Percentiles rank a stretch among this genome's conserved stretches.
phyloP scores from a whole-genome alignment of 2,797 vertebrate genomes.

The Botia almorhae region DNA sequence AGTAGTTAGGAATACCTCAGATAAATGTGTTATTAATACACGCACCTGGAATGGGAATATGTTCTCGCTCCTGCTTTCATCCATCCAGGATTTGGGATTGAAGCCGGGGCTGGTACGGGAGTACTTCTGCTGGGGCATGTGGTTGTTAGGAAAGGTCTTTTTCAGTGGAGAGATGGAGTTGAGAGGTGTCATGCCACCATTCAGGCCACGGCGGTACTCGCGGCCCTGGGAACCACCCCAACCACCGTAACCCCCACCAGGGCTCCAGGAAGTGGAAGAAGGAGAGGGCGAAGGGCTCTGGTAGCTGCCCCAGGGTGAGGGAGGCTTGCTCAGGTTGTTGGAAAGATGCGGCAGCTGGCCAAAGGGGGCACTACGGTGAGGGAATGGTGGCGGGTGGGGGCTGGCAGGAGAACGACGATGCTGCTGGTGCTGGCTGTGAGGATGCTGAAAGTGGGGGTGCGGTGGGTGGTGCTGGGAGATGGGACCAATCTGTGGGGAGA shows the following conservation, averaged over 20 bases:
- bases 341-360: slow-evolving; percentile 97
- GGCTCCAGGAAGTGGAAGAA: slow-evolving; percentile 95
- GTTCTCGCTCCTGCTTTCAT: slow-evolving; percentile 94
- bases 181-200: slow-evolving; percentile 94
- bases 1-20: not conserved
- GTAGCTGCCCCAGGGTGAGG: slow-evolving; percentile 98
- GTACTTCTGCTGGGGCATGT: slow-evolving; percentile 97
- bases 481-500: slow-evolving; percentile 97
- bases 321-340: slow-evolving; percentile 97
- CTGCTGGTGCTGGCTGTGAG: slow-evolving; percentile 97
- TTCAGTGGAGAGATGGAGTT: slow-evolving; percentile 98
- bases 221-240: slow-evolving; percentile 97
- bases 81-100: slow-evolving; percentile 99
- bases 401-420: slow-evolving; percentile 97
- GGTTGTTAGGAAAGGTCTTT: slow-evolving; percentile 99
- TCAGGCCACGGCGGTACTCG: slow-evolving; percentile 94
- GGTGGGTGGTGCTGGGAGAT: slow-evolving; percentile 97
- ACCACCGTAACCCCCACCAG: slow-evolving; percentile 91
- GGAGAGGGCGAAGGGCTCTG: slow-evolving; percentile 97
- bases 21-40: slow-evolving; percentile 13
- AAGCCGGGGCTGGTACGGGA: slow-evolving; percentile 93
- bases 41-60: slow-evolving; percentile 99
- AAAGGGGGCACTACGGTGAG: slow-evolving; percentile 86
- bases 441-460: slow-evolving; percentile 93
- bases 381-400: slow-evolving; percentile 87